Evolutionary conservation across 2,797 vertebrate genomes (phyloP).

Genomic region (Takifugu rubripes): DNA sequence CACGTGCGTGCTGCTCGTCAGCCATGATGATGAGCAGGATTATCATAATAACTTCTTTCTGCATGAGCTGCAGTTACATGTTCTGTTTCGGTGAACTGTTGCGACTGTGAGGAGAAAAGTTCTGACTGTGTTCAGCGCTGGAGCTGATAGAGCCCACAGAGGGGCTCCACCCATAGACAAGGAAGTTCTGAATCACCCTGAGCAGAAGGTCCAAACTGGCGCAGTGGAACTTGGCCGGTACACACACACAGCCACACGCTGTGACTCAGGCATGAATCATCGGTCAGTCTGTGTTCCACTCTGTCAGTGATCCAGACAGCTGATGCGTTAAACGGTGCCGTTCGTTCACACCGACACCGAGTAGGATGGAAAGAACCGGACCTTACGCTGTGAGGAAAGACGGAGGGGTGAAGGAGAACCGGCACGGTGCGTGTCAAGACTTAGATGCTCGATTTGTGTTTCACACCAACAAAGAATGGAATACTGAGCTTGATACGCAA

Average conservation of each 20-base stretch:
- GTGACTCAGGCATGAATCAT: slow-evolving; percentile 63
- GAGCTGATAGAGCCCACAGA: slow-evolving; percentile 56
- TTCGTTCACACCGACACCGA: slow-evolving; percentile 13
- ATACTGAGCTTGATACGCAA: too few species aligned
- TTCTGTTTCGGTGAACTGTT: slow-evolving; percentile 28
- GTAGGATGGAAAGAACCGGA: not conserved
- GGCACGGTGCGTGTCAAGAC: slow-evolving; percentile 11
- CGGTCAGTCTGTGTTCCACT: slow-evolving; percentile 43
- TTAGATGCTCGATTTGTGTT: not conserved
- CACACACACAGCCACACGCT: slow-evolving; percentile 32
- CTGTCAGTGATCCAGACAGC: slow-evolving; percentile 26
- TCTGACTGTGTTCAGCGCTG: slow-evolving; percentile 27
- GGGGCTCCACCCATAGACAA: slow-evolving; percentile 57
- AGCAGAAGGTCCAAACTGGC: slow-evolving; percentile 52
- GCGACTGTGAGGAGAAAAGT: slow-evolving; percentile 27
- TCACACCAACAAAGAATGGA: too few species aligned
- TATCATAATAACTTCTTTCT: not conserved
- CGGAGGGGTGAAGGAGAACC: slow-evolving; percentile 4
- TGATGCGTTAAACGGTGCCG: slow-evolving; percentile 30
- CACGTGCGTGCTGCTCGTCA: slow-evolving; percentile 1
- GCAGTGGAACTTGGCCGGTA: slow-evolving; percentile 25
- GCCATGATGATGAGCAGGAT: not conserved
- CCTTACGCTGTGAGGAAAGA: slow-evolving; percentile 9
- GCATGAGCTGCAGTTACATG: slow-evolving; percentile 13
- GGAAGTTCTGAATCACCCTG: slow-evolving; percentile 74